Conservation (phyloP, 2,797 vertebrate species). For the Mallotus villosus region DNA sequence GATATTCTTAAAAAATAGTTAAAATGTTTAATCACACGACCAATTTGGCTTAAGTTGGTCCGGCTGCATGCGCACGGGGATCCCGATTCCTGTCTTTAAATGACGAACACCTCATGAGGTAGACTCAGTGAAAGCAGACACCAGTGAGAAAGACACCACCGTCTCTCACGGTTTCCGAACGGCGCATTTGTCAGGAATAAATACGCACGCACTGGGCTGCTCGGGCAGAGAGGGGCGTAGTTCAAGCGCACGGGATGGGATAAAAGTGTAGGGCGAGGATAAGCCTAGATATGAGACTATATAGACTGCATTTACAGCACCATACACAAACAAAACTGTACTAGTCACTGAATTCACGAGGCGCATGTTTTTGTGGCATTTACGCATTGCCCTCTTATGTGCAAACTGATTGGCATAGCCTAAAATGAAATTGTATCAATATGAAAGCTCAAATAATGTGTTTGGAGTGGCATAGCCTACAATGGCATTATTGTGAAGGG, state of each 20-base stretch:
- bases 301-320: neutral
- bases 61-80: no score
- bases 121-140: constrained; percentile 36
- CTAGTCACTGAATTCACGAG: no score
- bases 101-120: constrained; percentile 16
- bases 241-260: constrained; percentile 6
- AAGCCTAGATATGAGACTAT: no score
- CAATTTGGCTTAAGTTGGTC: no score
- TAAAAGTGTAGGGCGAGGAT: neutral
- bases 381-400: no score
- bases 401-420: no score
- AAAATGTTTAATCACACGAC: neutral
- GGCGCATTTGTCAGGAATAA: constrained; percentile 20
- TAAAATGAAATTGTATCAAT: no score
- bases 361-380: no score
- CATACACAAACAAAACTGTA: no score
- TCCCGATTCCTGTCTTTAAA: neutral
- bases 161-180: neutral
- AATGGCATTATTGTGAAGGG: no score
- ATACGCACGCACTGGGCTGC: constrained; percentile 2
- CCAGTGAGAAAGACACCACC: constrained; percentile 20
- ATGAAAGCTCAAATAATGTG: no score
- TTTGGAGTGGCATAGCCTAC: no score
- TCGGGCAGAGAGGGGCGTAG: constrained; percentile 10
- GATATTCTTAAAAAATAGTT: constrained; percentile 40